phyloP scores from a whole-genome alignment of 2,113 vertebrate species.

The Erinaceus europaeus region DNA sequence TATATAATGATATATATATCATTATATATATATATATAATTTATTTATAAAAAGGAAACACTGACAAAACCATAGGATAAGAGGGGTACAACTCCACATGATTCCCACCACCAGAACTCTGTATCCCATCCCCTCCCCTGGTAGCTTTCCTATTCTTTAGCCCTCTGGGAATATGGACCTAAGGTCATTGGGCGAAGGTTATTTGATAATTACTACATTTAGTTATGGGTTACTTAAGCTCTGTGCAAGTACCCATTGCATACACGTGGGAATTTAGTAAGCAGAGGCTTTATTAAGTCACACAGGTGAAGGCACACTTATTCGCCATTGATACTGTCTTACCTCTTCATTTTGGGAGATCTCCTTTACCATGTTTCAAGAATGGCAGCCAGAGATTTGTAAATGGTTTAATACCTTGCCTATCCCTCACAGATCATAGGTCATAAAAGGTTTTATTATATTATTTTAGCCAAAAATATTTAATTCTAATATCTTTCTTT shows the following conservation, averaged over 20 bases:
- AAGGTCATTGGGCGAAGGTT: too few species aligned
- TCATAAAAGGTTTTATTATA: neutral
- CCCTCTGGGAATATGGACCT: too few species aligned
- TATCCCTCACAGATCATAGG: neutral
- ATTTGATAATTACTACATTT: neutral
- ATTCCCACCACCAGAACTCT: too few species aligned
- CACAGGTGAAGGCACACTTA: neutral
- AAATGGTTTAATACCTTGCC: neutral
- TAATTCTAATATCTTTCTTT: neutral
- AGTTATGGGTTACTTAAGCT: neutral
- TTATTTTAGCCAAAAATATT: neutral
- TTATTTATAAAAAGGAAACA: too few species aligned
- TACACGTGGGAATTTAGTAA: neutral
- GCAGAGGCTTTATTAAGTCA: neutral
- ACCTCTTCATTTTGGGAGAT: neutral
- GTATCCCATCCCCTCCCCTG: too few species aligned
- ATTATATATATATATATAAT: too few species aligned
- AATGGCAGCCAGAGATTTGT: neutral
- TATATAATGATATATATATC: too few species aligned
- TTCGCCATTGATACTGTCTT: neutral
- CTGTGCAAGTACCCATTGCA: neutral
- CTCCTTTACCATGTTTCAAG: neutral
- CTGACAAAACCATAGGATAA: too few species aligned
- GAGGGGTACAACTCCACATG: too few species aligned
- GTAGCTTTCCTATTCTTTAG: too few species aligned